Conservation (phyloP, 2,113 vertebrate genomes). For the Phaethornis superciliosus region DNA sequence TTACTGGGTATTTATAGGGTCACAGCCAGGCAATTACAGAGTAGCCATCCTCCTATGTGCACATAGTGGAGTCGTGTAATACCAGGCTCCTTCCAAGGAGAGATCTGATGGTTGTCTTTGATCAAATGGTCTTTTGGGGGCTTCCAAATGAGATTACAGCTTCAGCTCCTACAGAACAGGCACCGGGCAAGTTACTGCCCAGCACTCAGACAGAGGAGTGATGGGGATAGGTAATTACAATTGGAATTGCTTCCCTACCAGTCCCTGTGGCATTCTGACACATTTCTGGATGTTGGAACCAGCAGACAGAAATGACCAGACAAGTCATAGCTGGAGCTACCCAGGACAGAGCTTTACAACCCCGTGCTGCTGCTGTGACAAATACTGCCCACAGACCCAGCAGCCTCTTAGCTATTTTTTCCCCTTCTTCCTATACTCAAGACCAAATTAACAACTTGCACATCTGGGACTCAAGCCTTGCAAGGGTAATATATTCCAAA, state of each 20-base stretch:
- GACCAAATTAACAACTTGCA: neutral
- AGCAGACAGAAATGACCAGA: neutral
- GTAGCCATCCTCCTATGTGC: neutral
- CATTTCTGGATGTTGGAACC: neutral
- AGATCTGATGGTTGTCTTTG: neutral
- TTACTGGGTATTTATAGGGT: constrained; percentile 53
- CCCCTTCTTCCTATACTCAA: neutral
- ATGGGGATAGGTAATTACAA: neutral
- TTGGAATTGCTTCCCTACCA: neutral
- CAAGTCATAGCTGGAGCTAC: neutral
- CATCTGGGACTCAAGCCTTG: neutral
- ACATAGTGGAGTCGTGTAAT: neutral
- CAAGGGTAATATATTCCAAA: neutral
- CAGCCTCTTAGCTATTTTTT: neutral
- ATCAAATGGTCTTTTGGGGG: neutral
- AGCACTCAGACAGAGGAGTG: neutral
- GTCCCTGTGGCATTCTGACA: neutral
- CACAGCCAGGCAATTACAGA: constrained; percentile 48
- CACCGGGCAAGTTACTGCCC: neutral
- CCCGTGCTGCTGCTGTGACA: neutral
- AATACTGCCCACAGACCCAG: neutral
- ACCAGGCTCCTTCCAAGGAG: neutral
- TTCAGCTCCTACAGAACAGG: neutral
- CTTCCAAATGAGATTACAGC: neutral
- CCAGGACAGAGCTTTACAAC: neutral